phyloP scores from a whole-genome alignment of 2,888 invertebrate species.

The Protula sp. region DNA sequence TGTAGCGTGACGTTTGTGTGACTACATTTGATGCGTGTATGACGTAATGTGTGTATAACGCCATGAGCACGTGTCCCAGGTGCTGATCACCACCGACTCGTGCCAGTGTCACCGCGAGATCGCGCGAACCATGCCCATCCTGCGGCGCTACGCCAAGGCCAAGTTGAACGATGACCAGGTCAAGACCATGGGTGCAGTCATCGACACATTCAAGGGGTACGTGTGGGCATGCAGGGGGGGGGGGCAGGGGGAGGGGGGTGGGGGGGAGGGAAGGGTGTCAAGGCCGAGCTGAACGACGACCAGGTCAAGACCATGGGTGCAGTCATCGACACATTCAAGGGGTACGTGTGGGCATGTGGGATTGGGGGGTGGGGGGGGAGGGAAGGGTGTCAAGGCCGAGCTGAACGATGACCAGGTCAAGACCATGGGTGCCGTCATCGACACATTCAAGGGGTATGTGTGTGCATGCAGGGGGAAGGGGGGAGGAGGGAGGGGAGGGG shows the following conservation, averaged over 20 bases:
- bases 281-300: slow-evolving; percentile 45
- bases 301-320: slow-evolving; percentile 47
- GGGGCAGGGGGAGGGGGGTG: too few species aligned
- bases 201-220: slow-evolving; percentile 49
- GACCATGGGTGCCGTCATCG: slow-evolving; percentile 46
- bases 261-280: too few species aligned
- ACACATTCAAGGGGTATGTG: slow-evolving; percentile 47
- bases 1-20: too few species aligned
- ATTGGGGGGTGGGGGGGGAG: neutral
- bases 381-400: too few species aligned
- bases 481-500: too few species aligned
- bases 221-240: slow-evolving; percentile 16
- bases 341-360: slow-evolving; percentile 32
- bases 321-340: slow-evolving; percentile 47
- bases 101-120: slow-evolving; percentile 29
- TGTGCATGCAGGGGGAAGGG: neutral
- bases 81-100: slow-evolving; percentile 33
- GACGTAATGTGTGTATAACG: too few species aligned
- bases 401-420: slow-evolving; percentile 49
- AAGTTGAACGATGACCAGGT: slow-evolving; percentile 51
- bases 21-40: too few species aligned
- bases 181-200: slow-evolving; percentile 43
- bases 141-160: slow-evolving; percentile 27
- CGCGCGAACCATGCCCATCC: slow-evolving; percentile 27
- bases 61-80: too few species aligned